Evolutionary conservation across 2,888 invertebrate species (phyloP), one percentile per base, ranked within the genome.

Genomic region (Balanococcus diminutus): DNA sequence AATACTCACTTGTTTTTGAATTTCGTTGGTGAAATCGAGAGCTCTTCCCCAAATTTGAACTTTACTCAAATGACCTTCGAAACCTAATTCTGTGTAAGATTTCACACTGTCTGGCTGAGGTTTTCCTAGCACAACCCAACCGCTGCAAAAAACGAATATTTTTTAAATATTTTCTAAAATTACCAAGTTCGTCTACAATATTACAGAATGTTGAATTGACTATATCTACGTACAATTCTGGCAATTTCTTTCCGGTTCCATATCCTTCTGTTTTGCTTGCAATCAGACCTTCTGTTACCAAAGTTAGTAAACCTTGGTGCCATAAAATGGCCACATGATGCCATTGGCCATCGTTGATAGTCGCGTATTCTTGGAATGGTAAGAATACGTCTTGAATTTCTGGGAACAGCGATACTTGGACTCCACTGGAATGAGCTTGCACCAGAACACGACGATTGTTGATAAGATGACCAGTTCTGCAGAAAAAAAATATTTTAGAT

Each of bases 271-370:
- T 93, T 90, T 96, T 96, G 90, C 96, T 98, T 39, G 98, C 96
- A 88, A 98, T 96, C 82, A 98, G 92, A 72, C 98, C 97, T 92
- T 98, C 98, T n/a, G 98, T 98, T 83, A 98, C 96, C 31, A 98
- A 92, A 86, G 96, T 96, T 75, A 98, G 91, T 89, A 95, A 94
- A 25, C 97, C 97, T 56, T 97, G 96, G 89, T 96, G 95, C 98
- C 98, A 98, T n/a, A 97, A 95, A 84, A 98, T 92, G 56, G 97
- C 96, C 39, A 98, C 94, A 89, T 98, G 97, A 91, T 98, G 98
- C 98, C 98, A 98, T 89, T 96, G 96, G 3, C 97, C 98, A 89
- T 98, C 98, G 89, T 98, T 98, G 25, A 98, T 94, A 0, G 96
- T 96, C 0, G 97, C 96, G 88, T 96, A 97, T 90, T 96, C 96